phyloP scores from a whole-genome alignment of 2,797 vertebrate species.

The Scarus forsteni region DNA sequence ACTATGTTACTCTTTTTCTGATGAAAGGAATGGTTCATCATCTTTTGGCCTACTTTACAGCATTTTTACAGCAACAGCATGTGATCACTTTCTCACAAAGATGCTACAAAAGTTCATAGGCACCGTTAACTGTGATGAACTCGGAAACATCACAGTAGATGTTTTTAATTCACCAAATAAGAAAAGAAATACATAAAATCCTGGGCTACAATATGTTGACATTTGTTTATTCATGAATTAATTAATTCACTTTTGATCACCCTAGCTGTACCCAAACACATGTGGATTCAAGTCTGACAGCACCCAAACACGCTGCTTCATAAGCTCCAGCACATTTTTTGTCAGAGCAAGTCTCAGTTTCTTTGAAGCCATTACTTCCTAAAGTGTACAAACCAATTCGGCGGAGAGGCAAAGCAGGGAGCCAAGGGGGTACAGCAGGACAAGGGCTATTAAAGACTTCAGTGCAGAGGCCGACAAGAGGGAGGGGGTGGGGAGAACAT shows the following conservation, averaged over 20 bases:
- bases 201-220: background rate
- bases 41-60: background rate
- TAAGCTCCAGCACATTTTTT: background rate
- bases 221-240: background rate
- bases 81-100: background rate
- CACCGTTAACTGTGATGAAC: background rate
- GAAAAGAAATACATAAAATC: background rate
- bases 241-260: background rate
- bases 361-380: conserved; percentile 32
- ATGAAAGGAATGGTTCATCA: conserved; percentile 26
- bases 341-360: conserved; percentile 4
- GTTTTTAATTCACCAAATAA: background rate
- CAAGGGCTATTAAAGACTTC: conserved; percentile 56
- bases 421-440: conserved; percentile 42
- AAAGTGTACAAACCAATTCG: conserved; percentile 68
- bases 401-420: conserved; percentile 48
- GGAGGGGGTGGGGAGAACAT: conserved; percentile 29
- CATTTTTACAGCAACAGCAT: background rate
- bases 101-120: background rate
- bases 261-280: conserved; percentile 3
- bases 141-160: background rate
- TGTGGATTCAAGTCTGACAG: conserved; percentile 24
- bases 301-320: conserved; percentile 1
- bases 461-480: conserved; percentile 45
- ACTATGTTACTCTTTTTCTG: conserved; percentile 2